Conservation (phyloP, 2,113 vertebrate genomes). For the Calypte anna region DNA sequence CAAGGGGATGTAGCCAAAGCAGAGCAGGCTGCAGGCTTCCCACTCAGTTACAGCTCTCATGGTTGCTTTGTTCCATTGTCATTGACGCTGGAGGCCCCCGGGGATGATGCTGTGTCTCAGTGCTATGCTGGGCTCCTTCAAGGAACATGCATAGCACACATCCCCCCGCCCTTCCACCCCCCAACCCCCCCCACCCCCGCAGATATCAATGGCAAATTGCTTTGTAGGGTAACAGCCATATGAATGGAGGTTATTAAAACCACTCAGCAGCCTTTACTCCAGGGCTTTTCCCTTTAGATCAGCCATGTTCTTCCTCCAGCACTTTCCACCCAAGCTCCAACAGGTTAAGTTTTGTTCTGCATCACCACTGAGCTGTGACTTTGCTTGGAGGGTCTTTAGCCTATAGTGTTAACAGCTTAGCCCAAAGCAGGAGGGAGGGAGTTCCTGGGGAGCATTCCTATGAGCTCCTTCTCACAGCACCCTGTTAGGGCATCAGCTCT, state of each 20-base stretch:
- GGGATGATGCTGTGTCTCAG: neutral
- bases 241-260: slow-evolving; percentile 11
- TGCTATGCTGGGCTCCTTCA: neutral
- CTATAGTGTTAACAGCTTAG: neutral
- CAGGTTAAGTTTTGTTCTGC: neutral
- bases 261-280: neutral
- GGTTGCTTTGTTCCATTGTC: slow-evolving; percentile 35
- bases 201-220: neutral
- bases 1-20: neutral
- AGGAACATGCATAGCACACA: neutral
- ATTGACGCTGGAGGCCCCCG: neutral
- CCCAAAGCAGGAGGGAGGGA: neutral
- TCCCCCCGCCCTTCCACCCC: neutral
- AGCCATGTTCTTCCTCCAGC: neutral
- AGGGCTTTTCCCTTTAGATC: neutral
- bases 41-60: neutral
- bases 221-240: neutral
- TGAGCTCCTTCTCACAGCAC: slow-evolving; percentile 1
- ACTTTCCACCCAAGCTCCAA: neutral
- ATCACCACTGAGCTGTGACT: neutral
- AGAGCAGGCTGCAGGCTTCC: neutral
- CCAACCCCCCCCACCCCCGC: neutral
- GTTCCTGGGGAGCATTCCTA: slow-evolving; percentile 17
- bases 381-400: neutral
- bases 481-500: neutral